phyloP scores from a whole-genome alignment of 2,888 invertebrate species.

The Sesia bembeciformis region DNA sequence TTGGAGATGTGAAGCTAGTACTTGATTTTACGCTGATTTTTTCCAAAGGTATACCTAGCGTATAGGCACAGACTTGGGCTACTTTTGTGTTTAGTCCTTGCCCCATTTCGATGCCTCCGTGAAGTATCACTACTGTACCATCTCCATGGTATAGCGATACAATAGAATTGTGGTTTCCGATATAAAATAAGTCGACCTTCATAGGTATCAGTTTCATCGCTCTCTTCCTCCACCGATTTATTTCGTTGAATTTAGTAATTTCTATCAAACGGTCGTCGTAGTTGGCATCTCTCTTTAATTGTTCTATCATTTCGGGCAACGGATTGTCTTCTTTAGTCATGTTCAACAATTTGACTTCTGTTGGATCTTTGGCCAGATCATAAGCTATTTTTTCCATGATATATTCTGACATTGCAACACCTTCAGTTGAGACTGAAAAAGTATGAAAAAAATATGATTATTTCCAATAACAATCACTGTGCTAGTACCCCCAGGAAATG shows the following conservation, averaged over 20 bases:
- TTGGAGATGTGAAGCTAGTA: conserved; percentile 76
- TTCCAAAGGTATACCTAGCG: conserved; percentile 79
- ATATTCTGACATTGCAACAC: conserved; percentile 75
- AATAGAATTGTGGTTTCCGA: conserved; percentile 72
- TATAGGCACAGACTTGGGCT: conserved; percentile 83
- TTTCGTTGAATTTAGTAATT: conserved; percentile 69
- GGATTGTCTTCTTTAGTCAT: conserved; percentile 59
- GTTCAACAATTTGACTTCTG: conserved; percentile 72
- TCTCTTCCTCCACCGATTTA: conserved; percentile 85
- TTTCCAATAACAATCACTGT: too few relatives aligned
- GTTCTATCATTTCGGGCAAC: conserved; percentile 64
- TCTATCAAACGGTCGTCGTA: conserved; percentile 59
- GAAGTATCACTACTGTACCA: conserved; percentile 79
- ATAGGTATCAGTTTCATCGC: conserved; percentile 80
- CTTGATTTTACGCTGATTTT: conserved; percentile 78
- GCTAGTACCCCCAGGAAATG: too few relatives aligned
- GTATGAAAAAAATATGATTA: too few relatives aligned
- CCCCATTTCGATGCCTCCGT: conserved; percentile 83
- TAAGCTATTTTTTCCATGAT: conserved; percentile 80
- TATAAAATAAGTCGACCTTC: conserved; percentile 74
- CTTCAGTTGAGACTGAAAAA: conserved; percentile 74
- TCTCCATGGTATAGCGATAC: conserved; percentile 80
- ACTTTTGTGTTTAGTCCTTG: conserved; percentile 89
- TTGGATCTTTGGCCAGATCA: conserved; percentile 68
- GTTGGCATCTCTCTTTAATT: conserved; percentile 65